phyloP scores from a whole-genome alignment of 1,140 invertebrate species.

The Pseudobourletiella spinata region DNA sequence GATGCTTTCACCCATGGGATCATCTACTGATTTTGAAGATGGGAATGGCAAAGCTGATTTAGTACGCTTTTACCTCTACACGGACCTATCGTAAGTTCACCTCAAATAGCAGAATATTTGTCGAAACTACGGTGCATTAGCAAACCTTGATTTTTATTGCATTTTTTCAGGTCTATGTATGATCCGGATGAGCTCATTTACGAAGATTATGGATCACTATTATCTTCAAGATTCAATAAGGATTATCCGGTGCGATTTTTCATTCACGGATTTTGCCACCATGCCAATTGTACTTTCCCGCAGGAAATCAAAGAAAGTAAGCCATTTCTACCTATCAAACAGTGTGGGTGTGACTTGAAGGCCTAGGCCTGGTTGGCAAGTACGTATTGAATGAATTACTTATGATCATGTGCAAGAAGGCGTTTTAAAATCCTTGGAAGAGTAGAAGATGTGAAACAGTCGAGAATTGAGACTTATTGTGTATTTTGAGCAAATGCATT shows the following conservation, averaged over 20 bases:
- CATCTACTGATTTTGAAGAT: neutral
- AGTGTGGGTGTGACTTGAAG: too few relatives aligned
- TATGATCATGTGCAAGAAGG: too few relatives aligned
- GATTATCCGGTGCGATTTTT: neutral
- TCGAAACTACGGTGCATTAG: neutral
- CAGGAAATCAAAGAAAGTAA: neutral
- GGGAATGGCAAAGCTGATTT: neutral
- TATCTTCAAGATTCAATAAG: neutral
- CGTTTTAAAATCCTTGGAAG: too few relatives aligned
- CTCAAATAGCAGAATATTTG: neutral
- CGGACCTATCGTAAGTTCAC: neutral
- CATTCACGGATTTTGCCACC: constrained; percentile 2
- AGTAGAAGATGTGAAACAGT: too few relatives aligned
- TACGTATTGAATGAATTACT: too few relatives aligned
- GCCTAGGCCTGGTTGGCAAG: too few relatives aligned
- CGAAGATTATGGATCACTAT: neutral
- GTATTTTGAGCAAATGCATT: too few relatives aligned
- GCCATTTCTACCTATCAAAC: too few relatives aligned
- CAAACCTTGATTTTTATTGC: neutral
- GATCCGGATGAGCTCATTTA: neutral
- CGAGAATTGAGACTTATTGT: too few relatives aligned
- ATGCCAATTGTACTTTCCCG: neutral
- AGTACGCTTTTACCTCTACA: neutral
- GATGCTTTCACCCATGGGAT: neutral
- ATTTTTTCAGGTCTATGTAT: neutral